Conservation (phyloP, 2,113 vertebrate genomes). For the Galbula dea region DNA sequence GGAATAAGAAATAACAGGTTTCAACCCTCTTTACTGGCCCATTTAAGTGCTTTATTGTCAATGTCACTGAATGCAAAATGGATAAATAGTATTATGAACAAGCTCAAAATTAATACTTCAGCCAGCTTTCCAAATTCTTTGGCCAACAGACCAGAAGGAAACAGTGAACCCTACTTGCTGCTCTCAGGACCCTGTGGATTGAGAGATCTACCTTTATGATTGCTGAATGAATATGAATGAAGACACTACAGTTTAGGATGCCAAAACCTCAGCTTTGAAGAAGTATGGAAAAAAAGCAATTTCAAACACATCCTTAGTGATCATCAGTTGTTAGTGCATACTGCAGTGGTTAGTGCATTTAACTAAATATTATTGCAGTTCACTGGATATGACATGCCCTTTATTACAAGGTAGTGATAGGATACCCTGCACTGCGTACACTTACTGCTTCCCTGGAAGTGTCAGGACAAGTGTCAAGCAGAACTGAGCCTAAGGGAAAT, state of each 20-base stretch:
- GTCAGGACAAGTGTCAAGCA: not conserved
- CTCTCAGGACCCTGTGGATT: not conserved
- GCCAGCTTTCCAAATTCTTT: not conserved
- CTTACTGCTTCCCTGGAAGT: not conserved
- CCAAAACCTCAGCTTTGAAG: not conserved
- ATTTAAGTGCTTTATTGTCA: not conserved
- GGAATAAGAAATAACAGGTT: not conserved
- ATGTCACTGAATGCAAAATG: not conserved
- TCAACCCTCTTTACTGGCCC: not conserved
- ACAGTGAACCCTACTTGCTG: not conserved
- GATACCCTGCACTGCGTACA: not conserved
- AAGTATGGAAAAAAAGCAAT: not conserved
- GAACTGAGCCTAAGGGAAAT: slow-evolving; percentile 23
- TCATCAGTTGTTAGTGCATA: not conserved
- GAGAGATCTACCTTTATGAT: not conserved
- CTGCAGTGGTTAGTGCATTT: not conserved
- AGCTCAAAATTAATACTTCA: not conserved
- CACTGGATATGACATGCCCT: not conserved
- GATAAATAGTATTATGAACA: not conserved
- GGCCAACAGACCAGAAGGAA: not conserved
- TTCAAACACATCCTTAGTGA: not conserved
- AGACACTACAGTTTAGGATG: not conserved
- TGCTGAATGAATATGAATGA: not conserved
- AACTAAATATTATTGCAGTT: not conserved
- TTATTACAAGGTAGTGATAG: not conserved